Evolutionary conservation across 2,888 invertebrate genomes (phyloP), one percentile per base, ranked within the genome.

Genomic region (Ochropleura plecta): DNA sequence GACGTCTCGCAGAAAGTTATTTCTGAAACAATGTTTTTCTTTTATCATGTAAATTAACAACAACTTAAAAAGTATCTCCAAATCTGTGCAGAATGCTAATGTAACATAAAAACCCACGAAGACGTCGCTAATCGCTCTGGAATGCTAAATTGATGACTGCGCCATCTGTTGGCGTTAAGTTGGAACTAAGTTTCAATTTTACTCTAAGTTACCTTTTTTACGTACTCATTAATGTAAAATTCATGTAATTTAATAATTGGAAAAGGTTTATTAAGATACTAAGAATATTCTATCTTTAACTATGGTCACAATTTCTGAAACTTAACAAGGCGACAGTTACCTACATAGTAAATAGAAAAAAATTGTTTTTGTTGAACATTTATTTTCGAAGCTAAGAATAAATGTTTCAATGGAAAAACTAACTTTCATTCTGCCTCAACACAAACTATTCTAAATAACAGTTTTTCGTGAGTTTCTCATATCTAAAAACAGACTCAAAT

Each of bases 111-210:
- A 85, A 78, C 73, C 9, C 62, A 70, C 77, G 44, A 81, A 86
- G 86, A 70, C 63, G 70, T 2, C 53, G 86, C 76, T 83, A 86
- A 86, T 83, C 76, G 76, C 16, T 69, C 74, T 76, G 49, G 42
- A 81, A 87, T 78, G 79, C 60, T 48, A 70, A 79, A 70, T 78
- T 85, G 70, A 86, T 81, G 70, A 76, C 79, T 83, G 16, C 68
- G 83, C 67, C 86, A 86, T 86, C 86, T 87, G 86, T 80, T 74
- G 57, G 40, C 18, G 9, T n/a, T 44, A 57, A 73, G 51, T 71
- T 44, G 70, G 53, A 70, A 85, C 73, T 62, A 46, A 72, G 44
- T 67, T 67, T 71, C 57, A 72, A 70, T 76, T 72, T 53, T 72
- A 10, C 3, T 55, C 2, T 3, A 10, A 3, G 16, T 30, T 3